Percentiles rank a stretch among this genome's conserved stretches.
phyloP scores from a whole-genome alignment of 1,140 invertebrate genomes.

The Saccostrea echinata region DNA sequence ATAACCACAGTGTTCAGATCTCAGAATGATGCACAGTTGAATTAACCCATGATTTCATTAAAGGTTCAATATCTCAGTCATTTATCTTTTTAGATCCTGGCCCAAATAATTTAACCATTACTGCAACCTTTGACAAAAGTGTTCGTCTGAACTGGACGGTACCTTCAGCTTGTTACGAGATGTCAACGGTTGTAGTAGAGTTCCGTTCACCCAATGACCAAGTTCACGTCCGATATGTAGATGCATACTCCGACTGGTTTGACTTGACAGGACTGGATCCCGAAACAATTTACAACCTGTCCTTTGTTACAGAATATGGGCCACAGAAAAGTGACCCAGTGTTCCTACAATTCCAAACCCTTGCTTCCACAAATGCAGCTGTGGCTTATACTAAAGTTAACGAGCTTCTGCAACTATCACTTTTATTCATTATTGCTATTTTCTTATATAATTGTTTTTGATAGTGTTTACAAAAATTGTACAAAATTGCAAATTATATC shows the following conservation, averaged over 20 bases:
- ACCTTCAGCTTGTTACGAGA: conserved; percentile 41
- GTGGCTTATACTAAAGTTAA: no score
- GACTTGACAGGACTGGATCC: conserved; percentile 38
- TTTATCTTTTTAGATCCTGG: conserved; percentile 45
- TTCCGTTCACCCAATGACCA: not conserved
- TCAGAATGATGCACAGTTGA: no score
- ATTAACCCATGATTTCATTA: not conserved
- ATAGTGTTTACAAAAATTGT: no score
- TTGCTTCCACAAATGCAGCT: no score
- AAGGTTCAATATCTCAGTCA: not conserved
- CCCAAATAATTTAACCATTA: conserved; percentile 44
- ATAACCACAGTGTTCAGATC: no score
- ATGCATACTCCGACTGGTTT: conserved; percentile 19
- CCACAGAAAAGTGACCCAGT: not conserved
- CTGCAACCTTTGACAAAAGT: conserved; percentile 14
- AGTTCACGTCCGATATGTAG: not conserved
- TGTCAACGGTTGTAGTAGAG: not conserved
- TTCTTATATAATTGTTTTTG: no score
- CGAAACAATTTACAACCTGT: conserved; percentile 40
- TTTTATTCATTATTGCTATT: no score
- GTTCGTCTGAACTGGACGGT: conserved; percentile 37
- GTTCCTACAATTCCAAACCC: not conserved
- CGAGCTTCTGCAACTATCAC: no score
- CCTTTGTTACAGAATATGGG: conserved; percentile 46
- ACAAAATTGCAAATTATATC: no score